These are phyloP conservation scores for Miichthys miiuy DNA, from an alignment of 2,797 vertebrate genomes.

Conservation along the genomic window DNA sequence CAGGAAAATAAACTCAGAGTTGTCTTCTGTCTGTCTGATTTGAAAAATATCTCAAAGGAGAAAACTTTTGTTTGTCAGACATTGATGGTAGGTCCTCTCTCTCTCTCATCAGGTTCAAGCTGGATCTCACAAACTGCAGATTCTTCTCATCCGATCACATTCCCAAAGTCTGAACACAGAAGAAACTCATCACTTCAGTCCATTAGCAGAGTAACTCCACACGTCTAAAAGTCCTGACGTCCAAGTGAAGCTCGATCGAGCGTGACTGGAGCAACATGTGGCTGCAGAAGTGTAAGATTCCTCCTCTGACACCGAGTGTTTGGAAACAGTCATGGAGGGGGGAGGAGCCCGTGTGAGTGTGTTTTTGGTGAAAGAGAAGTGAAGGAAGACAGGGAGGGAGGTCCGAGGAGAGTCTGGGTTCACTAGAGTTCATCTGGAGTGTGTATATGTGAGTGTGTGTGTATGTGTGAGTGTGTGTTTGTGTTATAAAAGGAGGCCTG, in stretches of 20 bases:
- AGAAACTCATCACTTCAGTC: not conserved
- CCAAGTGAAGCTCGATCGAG: not conserved
- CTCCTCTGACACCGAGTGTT: slow-evolving; percentile 31
- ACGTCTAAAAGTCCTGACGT: not conserved
- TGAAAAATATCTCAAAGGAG: not conserved
- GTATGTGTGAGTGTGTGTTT: not conserved
- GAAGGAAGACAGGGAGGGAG: not conserved
- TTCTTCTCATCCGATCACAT: not conserved
- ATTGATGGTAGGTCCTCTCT: not conserved
- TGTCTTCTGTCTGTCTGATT: too few relatives aligned
- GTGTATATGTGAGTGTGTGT: not conserved
- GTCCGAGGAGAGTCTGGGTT: slow-evolving; percentile 9
- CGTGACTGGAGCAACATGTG: not conserved
- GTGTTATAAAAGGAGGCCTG: not conserved
- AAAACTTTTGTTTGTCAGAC: not conserved
- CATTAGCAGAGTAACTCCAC: not conserved
- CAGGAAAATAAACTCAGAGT: too few relatives aligned
- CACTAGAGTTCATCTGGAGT: slow-evolving; percentile 33
- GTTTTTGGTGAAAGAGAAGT: slow-evolving; percentile 19
- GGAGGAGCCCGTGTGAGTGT: slow-evolving; percentile 30
- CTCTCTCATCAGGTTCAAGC: not conserved
- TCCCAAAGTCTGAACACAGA: not conserved
- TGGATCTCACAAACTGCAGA: not conserved
- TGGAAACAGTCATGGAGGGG: slow-evolving; percentile 60
- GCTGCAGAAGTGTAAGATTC: slow-evolving; percentile 3